phyloP scores from a whole-genome alignment of 2,113 vertebrate genomes.

The Oncorhynchus gorbuscha region DNA sequence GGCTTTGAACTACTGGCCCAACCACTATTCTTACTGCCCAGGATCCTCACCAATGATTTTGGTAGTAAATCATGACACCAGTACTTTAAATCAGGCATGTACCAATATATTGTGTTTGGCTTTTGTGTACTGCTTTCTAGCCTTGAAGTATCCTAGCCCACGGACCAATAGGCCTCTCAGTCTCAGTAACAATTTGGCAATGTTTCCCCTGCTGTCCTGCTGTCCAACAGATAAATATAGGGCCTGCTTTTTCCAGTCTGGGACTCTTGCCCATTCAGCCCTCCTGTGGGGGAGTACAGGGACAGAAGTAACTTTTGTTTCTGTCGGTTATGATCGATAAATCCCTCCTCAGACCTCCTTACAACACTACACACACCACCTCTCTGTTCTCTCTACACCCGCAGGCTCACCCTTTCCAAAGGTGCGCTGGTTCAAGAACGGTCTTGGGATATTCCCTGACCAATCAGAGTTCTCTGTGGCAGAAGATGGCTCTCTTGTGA shows the following conservation, averaged over 20 bases:
- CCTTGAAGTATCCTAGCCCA: conserved; percentile 46
- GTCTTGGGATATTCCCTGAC: conserved; percentile 69
- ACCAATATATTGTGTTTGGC: conserved; percentile 23
- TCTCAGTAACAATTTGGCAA: conserved; percentile 48
- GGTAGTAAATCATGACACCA: conserved; percentile 51
- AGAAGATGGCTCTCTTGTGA: conserved; percentile 76
- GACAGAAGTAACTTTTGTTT: conserved; percentile 46
- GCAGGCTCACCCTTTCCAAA: conserved; percentile 79
- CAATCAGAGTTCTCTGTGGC: conserved; percentile 67
- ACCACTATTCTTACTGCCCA: conserved; percentile 23
- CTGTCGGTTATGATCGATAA: conserved; percentile 40
- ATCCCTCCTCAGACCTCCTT: conserved; percentile 21
- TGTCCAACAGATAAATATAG: conserved; percentile 57
- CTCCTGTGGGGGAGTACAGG: conserved; percentile 18
- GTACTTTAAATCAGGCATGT: conserved; percentile 36
- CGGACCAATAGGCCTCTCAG: conserved; percentile 32
- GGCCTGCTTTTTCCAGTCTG: conserved; percentile 47
- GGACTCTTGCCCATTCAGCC: conserved; percentile 41
- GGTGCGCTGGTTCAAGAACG: conserved; percentile 81
- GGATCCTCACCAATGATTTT: conserved; percentile 32
- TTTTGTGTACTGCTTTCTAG: conserved; percentile 39
- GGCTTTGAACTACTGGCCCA: conserved; percentile 51
- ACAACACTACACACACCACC: not conserved
- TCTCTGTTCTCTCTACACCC: conserved; percentile 2
- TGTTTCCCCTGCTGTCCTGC: conserved; percentile 34